A percentile compares a stretch with the other conserved stretches of the same genome.
Evolutionary conservation across 2,113 vertebrate genomes (phyloP).

Genomic region (Nycticryphes semicollaris): DNA sequence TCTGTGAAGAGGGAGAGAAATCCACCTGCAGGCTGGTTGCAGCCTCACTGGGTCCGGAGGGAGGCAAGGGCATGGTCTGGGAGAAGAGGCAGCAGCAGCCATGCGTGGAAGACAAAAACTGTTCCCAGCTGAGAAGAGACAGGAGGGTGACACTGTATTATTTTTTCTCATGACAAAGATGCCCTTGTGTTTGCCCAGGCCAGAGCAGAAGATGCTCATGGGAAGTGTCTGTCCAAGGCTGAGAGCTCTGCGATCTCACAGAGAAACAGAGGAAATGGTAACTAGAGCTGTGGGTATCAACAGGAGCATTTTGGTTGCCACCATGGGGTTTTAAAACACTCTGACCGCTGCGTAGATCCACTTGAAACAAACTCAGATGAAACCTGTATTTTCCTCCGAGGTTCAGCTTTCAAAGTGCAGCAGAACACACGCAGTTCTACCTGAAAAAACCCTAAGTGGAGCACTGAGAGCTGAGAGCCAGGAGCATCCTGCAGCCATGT

Average conservation of each 20-base stretch:
- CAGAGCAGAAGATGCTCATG: background rate
- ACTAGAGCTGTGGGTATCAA: background rate
- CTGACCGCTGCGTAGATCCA: background rate
- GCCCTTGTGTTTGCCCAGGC: background rate
- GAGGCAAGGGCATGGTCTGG: background rate
- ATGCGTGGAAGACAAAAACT: accelerated
- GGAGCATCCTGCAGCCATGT: background rate
- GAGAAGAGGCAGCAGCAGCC: background rate
- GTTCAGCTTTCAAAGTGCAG: background rate
- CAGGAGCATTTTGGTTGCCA: accelerated
- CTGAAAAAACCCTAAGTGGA: background rate
- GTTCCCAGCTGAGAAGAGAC: background rate
- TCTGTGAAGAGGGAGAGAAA: background rate
- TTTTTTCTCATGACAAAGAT: background rate
- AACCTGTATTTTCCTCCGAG: background rate
- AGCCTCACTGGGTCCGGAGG: accelerated
- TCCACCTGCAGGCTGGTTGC: background rate
- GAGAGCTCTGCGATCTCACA: background rate
- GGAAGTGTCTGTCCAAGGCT: background rate
- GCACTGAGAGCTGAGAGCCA: background rate
- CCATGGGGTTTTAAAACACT: background rate
- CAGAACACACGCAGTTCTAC: background rate
- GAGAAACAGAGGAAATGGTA: background rate
- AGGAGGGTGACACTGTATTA: background rate
- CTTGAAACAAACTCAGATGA: background rate